A percentile compares a stretch with the other conserved stretches of the same genome.
These are phyloP conservation scores for Anas bernieri DNA, from an alignment of 2,797 vertebrate species.

Conservation along the genomic window DNA sequence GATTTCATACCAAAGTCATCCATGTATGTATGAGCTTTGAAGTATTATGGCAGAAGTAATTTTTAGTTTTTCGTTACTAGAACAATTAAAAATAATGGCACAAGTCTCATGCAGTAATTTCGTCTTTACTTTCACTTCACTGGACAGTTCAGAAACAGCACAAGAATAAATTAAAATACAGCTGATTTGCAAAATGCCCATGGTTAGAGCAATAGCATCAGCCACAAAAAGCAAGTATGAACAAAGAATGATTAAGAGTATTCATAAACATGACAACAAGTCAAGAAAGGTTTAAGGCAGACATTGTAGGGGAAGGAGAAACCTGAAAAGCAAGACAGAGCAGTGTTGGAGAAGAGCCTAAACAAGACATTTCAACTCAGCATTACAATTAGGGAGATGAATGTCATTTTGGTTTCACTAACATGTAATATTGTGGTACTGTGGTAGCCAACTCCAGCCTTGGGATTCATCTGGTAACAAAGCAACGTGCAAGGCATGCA, in stretches of 20 bases:
- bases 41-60: neutral
- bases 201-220: neutral
- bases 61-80: neutral
- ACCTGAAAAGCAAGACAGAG: constrained; percentile 31
- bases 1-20: neutral
- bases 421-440: neutral
- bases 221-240: neutral
- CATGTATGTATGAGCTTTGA: neutral
- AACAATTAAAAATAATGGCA: neutral
- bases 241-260: neutral
- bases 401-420: constrained; percentile 30
- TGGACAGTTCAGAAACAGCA: neutral
- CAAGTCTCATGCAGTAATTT: neutral
- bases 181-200: neutral
- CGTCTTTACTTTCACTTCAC: neutral
- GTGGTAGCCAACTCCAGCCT: neutral
- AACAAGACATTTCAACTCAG: neutral
- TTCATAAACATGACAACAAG: neutral
- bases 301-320: neutral
- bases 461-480: neutral
- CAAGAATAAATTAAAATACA: neutral
- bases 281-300: neutral
- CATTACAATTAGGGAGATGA: neutral
- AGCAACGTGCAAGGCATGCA: neutral
- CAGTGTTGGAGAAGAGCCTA: neutral